Base-by-base conservation (phyloP, 2,113 vertebrate species). In the Daphoenositta chrysoptera region DNA sequence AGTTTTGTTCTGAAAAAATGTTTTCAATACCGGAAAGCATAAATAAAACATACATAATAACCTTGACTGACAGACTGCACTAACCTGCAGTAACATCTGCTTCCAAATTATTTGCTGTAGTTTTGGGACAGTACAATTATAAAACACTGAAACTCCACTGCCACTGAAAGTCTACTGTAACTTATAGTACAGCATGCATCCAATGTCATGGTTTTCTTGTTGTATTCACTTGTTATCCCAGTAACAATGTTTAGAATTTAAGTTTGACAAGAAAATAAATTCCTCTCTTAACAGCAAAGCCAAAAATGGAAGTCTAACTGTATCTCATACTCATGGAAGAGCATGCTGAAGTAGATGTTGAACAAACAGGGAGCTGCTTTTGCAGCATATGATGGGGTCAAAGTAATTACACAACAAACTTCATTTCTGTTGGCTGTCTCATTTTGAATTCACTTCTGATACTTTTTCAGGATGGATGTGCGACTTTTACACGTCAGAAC, bases 1-100 rank as follows among this genome's bases (percentile, higher is more conserved):
- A 98, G 96, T 97, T 98, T 97, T 98, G 98, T 98, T 96, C 97
- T 96, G 86, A 94, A 98, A 98, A 97, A 98, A 98, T 97, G 96
- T 88, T 93, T 93, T 93, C 90, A 89, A 96, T 94, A 98, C 96
- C 97, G 97, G 98, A 98, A 98, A 98, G 97, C 97, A 98, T 98
- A 98, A 98, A 98, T 98, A 98, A 98, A 95, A 91, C 83, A 71
- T 56, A 97, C 91, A 19, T 83, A 97, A 95, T 91, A 97, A 96
- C 92, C 94, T 95, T 94, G 97, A 97, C 87, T 96, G 96, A 87
- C 95, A 97, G 97, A 96, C 94, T 96, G 94, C 77, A 91, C 92
- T 96, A 98, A 98, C 94, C 96, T 96, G 95, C 80, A 94, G 95
- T 96, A 98, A 98, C 96, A 98, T 98, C 97, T 98, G 97, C 93